Conservation (phyloP, 2,888 invertebrate species). For the Pollenia amentaria region DNA sequence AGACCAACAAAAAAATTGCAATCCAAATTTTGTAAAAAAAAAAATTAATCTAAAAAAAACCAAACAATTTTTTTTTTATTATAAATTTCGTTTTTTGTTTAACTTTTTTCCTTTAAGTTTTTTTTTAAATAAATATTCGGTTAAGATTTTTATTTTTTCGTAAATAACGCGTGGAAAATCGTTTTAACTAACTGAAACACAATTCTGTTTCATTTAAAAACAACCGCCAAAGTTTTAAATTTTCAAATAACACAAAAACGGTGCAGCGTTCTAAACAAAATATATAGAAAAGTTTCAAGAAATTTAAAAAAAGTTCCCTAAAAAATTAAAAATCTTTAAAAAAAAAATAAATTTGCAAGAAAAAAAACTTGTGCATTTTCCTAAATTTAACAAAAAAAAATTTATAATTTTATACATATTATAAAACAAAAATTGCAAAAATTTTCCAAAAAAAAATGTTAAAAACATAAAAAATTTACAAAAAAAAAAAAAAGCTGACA, state of each 20-base stretch:
- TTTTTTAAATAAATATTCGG: slow-evolving; percentile 9
- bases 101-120: slow-evolving; percentile 17
- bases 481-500: slow-evolving; percentile 70
- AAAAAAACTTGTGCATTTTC: no score
- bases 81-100: slow-evolving; percentile 17
- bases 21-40: slow-evolving; percentile 24
- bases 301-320: slow-evolving; percentile 9
- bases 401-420: background rate
- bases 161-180: slow-evolving; percentile 22
- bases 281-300: background rate
- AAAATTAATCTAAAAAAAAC: background rate
- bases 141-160: slow-evolving; percentile 6
- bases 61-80: slow-evolving; percentile 26
- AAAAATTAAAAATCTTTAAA: slow-evolving; percentile 18
- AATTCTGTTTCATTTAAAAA: slow-evolving; percentile 9
- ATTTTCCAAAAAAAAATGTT: slow-evolving; percentile 32
- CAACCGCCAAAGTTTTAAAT: slow-evolving; percentile 53
- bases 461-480: slow-evolving; percentile 46
- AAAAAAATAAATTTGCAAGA: background rate
- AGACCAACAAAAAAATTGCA: slow-evolving; percentile 53
- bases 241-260: slow-evolving; percentile 8
- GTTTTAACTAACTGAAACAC: slow-evolving; percentile 45
- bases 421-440: slow-evolving; percentile 7
- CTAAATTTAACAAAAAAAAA: background rate
- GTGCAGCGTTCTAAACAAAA: slow-evolving; percentile 34